Conservation (phyloP, 1,140 invertebrate genomes). For the Drosophila yakuba region DNA sequence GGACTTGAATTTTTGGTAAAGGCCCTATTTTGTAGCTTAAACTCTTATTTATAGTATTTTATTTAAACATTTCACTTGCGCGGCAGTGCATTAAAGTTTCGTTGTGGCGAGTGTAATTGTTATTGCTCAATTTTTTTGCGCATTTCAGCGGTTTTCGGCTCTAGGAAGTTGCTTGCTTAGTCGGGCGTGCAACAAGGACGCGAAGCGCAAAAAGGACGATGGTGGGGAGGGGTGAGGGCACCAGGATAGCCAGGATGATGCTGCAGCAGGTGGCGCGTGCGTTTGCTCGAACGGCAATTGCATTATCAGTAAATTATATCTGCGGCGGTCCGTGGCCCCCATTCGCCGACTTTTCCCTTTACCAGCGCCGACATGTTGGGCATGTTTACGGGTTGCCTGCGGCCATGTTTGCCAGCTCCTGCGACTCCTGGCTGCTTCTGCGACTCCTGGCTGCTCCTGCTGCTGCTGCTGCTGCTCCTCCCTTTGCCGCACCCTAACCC, state of each 20-base stretch:
- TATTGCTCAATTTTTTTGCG: constrained; percentile 50
- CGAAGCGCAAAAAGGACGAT: neutral
- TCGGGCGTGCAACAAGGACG: constrained; percentile 33
- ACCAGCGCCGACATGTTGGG: constrained; percentile 45
- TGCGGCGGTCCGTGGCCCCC: constrained; percentile 41
- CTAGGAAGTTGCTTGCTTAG: constrained; percentile 48
- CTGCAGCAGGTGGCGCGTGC: constrained; percentile 51
- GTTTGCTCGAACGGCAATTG: constrained; percentile 59
- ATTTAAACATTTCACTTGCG: neutral
- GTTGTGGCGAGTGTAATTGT: constrained; percentile 33
- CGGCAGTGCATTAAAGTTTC: constrained; percentile 34
- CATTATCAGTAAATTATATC: constrained; percentile 80
- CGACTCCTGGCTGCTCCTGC: constrained; percentile 21
- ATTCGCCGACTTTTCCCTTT: constrained; percentile 32
- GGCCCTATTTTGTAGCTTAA: too few relatives aligned
- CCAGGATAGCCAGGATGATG: constrained; percentile 19
- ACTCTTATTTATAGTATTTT: neutral
- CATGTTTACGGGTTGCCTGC: constrained; percentile 72
- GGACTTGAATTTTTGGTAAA: too few relatives aligned
- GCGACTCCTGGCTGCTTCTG: neutral
- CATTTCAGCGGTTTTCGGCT: constrained; percentile 47
- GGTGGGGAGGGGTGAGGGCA: too few relatives aligned
- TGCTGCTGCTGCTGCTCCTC: constrained; percentile 11
- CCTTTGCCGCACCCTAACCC: neutral
- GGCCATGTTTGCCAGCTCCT: constrained; percentile 47